Percentiles rank a stretch among this genome's conserved stretches.
Conservation (phyloP, 2,113 vertebrate species). For the Triplophysa rosa region DNA sequence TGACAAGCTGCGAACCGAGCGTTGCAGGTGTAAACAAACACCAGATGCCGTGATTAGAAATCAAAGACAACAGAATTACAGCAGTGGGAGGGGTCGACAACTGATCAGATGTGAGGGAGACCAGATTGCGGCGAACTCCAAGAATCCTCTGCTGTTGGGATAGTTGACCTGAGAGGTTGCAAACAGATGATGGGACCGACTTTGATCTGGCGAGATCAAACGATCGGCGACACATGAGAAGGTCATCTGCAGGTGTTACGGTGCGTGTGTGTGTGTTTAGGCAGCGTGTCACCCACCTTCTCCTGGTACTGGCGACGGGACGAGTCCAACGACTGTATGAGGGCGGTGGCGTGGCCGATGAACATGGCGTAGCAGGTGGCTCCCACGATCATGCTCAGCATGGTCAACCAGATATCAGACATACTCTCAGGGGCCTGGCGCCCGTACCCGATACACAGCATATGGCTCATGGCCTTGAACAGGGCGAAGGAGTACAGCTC, state of each 20-base stretch:
- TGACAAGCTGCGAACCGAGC: constrained; percentile 19
- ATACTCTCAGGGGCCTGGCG: constrained; percentile 94
- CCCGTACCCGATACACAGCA: constrained; percentile 96
- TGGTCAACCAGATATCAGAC: constrained; percentile 98
- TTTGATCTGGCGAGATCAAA: constrained; percentile 54
- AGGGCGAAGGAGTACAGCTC: constrained; percentile 96
- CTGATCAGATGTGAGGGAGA: constrained; percentile 42
- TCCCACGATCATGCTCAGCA: constrained; percentile 98
- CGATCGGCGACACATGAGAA: constrained; percentile 27
- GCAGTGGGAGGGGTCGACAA: constrained; percentile 34
- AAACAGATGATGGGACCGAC: constrained; percentile 34
- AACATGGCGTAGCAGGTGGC: constrained; percentile 97
- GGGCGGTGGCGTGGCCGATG: constrained; percentile 89
- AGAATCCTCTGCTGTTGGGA: constrained; percentile 25
- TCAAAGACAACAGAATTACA: constrained; percentile 57
- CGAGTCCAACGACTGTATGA: constrained; percentile 92
- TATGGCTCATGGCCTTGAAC: constrained; percentile 99
- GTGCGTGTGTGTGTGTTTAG: constrained; percentile 4
- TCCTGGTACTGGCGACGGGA: constrained; percentile 92
- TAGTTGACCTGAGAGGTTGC: constrained; percentile 34
- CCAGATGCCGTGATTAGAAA: constrained; percentile 58
- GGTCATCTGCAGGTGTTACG: constrained; percentile 35
- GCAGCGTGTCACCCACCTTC: constrained; percentile 73
- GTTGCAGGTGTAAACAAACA: constrained; percentile 49
- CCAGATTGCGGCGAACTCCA: constrained; percentile 38